These are phyloP conservation scores for Myotis planiceps DNA, from an alignment of 2,797 vertebrate genomes.

Conservation along the genomic window DNA sequence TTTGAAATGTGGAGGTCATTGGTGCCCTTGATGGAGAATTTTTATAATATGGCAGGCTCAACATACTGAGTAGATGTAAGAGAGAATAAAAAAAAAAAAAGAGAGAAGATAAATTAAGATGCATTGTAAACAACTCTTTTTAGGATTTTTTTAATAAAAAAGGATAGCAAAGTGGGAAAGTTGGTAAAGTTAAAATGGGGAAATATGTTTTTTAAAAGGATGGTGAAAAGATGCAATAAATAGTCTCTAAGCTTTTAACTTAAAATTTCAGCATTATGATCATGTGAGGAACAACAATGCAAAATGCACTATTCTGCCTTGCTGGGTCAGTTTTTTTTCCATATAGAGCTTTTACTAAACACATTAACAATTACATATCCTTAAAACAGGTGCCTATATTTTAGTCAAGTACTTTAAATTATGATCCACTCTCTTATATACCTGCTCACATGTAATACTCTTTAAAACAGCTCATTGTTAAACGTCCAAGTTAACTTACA, in stretches of 20 bases:
- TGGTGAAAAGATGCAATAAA: not conserved
- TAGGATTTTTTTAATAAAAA: not conserved
- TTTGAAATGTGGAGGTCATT: not conserved
- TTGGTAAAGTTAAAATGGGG: not conserved
- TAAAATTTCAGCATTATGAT: not conserved
- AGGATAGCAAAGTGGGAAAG: not conserved
- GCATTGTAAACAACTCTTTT: not conserved
- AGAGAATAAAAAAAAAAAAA: not conserved
- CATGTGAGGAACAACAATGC: not conserved
- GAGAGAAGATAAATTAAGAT: not conserved
- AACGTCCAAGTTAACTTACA: slow-evolving; percentile 70
- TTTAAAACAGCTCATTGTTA: slow-evolving; percentile 71
- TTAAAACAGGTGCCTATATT: slow-evolving; percentile 56
- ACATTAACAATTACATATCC: slow-evolving; percentile 17
- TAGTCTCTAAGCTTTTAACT: not conserved
- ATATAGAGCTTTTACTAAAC: not conserved
- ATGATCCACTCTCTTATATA: slow-evolving; percentile 57
- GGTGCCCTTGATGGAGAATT: not conserved
- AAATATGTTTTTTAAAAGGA: not conserved
- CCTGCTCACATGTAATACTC: slow-evolving; percentile 57
- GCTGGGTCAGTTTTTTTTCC: not conserved
- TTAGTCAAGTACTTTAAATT: slow-evolving; percentile 63
- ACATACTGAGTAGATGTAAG: not conserved
- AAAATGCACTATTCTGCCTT: not conserved
- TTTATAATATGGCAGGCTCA: not conserved